These are phyloP conservation scores for Holacanthus passer DNA, from an alignment of 2,113 vertebrate genomes.

Conservation along the genomic window DNA sequence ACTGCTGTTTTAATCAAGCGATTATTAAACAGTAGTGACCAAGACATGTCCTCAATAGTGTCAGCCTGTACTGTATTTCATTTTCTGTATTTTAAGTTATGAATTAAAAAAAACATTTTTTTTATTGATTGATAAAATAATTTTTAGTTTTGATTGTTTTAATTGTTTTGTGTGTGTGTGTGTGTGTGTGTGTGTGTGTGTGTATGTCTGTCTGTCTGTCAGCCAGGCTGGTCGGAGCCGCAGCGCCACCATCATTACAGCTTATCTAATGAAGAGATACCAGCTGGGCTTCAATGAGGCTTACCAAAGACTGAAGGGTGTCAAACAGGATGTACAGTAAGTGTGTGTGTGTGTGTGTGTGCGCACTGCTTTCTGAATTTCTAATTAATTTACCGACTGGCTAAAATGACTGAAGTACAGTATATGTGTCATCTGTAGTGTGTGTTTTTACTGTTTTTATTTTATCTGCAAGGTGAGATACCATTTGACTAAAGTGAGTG, in stretches of 20 bases:
- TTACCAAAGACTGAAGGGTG: constrained; percentile 83
- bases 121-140: neutral
- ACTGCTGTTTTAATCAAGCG: neutral
- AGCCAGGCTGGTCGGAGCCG: constrained; percentile 93
- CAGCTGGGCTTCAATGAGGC: constrained; percentile 86
- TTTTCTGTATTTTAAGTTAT: too few species aligned
- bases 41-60: neutral
- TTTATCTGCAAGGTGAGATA: neutral
- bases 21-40: neutral
- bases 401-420: neutral
- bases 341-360: constrained; percentile 53
- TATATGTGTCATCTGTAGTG: too few species aligned
- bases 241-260: constrained; percentile 91
- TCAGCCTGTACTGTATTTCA: too few species aligned
- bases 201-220: constrained; percentile 27
- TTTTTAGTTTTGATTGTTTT: neutral
- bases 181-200: constrained; percentile 10
- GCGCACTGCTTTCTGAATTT: neutral
- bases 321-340: constrained; percentile 89
- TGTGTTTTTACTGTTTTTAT: neutral
- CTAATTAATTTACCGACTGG: neutral
- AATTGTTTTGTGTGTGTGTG: neutral
- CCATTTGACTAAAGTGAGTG: neutral
- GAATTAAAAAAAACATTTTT: too few species aligned
- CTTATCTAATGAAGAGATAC: constrained; percentile 92